phyloP scores from a whole-genome alignment of 2,888 invertebrate genomes.

The Heteropelma amictum region DNA sequence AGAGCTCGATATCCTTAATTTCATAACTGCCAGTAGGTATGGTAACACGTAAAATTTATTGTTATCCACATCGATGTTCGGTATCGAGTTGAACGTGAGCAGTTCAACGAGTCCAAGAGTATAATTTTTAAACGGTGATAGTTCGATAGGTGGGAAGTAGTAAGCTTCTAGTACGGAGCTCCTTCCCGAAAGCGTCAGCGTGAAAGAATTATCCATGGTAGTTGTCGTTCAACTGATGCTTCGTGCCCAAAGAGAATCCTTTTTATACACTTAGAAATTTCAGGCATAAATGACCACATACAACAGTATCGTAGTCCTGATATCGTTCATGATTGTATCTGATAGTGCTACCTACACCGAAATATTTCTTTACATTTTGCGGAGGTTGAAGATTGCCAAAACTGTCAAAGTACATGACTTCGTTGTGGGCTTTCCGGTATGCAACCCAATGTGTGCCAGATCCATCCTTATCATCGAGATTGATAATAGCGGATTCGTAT shows the following conservation, averaged over 20 bases:
- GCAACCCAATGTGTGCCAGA: conserved; percentile 56
- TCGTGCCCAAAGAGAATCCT: too few species aligned
- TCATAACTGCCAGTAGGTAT: conserved; percentile 69
- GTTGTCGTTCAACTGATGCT: too few species aligned
- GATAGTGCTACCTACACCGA: too few species aligned
- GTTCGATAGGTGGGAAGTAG: conserved; percentile 64
- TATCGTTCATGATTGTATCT: too few species aligned
- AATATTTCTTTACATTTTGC: too few species aligned
- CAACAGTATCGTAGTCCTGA: too few species aligned
- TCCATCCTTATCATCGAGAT: conserved; percentile 55
- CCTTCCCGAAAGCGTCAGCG: too few species aligned
- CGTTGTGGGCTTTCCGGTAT: conserved; percentile 47
- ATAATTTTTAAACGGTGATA: conserved; percentile 61
- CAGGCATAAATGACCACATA: too few species aligned
- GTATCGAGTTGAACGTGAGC: conserved; percentile 67
- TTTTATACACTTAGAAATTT: too few species aligned
- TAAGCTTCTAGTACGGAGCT: conserved; percentile 58
- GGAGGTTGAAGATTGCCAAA: conserved; percentile 51
- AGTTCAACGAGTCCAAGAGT: conserved; percentile 67
- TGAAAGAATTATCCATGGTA: too few species aligned
- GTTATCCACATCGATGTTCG: conserved; percentile 68
- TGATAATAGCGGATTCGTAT: conserved; percentile 47
- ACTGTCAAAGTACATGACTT: conserved; percentile 54
- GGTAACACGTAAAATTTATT: conserved; percentile 54
- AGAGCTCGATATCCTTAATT: too few species aligned